A percentile compares a stretch with the other conserved stretches of the same genome.
Conservation (phyloP, 2,888 invertebrate species). For the Listrodromus nycthemerus region DNA sequence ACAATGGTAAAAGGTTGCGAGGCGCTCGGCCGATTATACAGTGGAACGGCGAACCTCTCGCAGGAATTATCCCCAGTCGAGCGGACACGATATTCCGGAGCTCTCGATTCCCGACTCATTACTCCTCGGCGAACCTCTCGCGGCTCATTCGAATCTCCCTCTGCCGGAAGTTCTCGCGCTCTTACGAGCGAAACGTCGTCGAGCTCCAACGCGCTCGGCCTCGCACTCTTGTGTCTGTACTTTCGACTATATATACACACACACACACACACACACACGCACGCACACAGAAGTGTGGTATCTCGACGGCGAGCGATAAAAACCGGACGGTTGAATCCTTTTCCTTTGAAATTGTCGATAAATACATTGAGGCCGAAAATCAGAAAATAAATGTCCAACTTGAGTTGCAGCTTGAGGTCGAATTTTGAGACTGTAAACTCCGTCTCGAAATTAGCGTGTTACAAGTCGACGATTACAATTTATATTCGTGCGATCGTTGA, state of each 20-base stretch:
- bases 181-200: conserved; percentile 77
- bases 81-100: conserved; percentile 13
- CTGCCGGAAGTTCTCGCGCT: conserved; percentile 80
- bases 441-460: background rate
- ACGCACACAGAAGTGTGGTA: too few relatives aligned
- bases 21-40: background rate
- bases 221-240: conserved; percentile 5
- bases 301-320: background rate
- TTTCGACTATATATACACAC: background rate
- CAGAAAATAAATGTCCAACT: too few relatives aligned
- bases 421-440: too few relatives aligned
- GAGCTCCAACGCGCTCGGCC: conserved; percentile 73
- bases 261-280: too few relatives aligned
- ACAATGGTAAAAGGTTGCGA: background rate
- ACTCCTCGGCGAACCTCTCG: conserved; percentile 61
- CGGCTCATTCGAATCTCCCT: conserved; percentile 70
- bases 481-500: conserved; percentile 51
- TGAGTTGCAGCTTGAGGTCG: too few relatives aligned
- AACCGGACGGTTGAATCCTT: background rate
- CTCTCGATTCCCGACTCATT: conserved; percentile 74
- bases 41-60: background rate
- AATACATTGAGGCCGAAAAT: too few relatives aligned
- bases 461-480: conserved; percentile 30
- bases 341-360: too few relatives aligned
- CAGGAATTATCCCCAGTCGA: conserved; percentile 5